phyloP scores from a whole-genome alignment of 2,113 vertebrate genomes.

The Panthera leo region DNA sequence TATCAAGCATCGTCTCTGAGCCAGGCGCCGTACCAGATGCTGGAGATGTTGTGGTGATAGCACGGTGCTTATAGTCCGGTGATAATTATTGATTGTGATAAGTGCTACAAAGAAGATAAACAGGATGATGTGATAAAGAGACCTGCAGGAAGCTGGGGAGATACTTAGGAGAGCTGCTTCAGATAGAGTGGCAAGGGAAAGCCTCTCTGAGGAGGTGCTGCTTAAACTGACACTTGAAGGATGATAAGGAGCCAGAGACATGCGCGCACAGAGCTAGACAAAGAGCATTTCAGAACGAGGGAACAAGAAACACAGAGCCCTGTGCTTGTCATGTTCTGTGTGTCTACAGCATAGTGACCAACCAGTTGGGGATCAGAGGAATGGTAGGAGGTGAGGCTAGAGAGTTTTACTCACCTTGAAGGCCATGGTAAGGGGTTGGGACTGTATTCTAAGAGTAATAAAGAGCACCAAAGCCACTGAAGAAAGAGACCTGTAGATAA shows the following conservation, averaged over 20 bases:
- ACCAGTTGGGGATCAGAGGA: too few species aligned
- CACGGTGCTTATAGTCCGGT: background rate
- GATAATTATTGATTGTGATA: slow-evolving; percentile 32
- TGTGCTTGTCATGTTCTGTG: background rate
- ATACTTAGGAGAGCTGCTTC: background rate
- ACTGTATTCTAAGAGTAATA: background rate
- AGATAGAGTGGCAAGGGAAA: background rate
- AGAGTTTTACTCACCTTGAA: background rate
- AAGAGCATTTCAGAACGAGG: background rate
- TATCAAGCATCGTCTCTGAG: background rate
- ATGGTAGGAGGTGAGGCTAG: background rate
- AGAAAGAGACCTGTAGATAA: background rate
- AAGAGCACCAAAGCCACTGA: background rate
- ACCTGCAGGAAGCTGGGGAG: background rate
- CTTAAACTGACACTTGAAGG: slow-evolving; percentile 9
- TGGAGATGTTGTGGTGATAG: background rate
- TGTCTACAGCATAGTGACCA: background rate
- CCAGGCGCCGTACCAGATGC: background rate
- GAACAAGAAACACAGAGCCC: background rate
- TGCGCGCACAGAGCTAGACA: background rate
- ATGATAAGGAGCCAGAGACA: background rate
- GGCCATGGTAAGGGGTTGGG: background rate
- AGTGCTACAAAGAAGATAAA: slow-evolving; percentile 54
- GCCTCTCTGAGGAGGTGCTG: background rate
- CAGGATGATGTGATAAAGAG: background rate